Conservation (phyloP, 1,140 invertebrate species). For the Forficula auricularia region DNA sequence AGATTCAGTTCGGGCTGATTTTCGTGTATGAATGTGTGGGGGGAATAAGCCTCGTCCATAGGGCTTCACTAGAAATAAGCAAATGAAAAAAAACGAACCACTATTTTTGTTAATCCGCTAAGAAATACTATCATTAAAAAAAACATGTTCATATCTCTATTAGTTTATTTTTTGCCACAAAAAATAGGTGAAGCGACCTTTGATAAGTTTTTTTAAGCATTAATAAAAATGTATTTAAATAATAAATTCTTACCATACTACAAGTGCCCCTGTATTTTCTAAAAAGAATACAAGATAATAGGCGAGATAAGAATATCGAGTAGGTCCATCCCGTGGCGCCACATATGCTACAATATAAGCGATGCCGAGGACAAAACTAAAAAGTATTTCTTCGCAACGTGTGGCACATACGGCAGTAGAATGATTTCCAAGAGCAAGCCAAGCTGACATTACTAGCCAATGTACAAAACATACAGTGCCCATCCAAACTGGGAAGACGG, state of each 20-base stretch:
- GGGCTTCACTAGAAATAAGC: too few species aligned
- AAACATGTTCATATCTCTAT: too few species aligned
- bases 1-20: too few species aligned
- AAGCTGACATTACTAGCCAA: conserved; percentile 25
- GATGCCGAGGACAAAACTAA: conserved; percentile 25
- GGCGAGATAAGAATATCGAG: conserved; percentile 27
- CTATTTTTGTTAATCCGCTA: too few species aligned
- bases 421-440: conserved; percentile 24
- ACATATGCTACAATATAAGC: conserved; percentile 30
- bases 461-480: conserved; percentile 23
- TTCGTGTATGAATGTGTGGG: too few species aligned
- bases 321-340: conserved; percentile 28
- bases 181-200: too few species aligned
- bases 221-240: too few species aligned
- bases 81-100: too few species aligned
- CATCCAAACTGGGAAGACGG: conserved; percentile 25
- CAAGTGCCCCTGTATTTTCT: conserved; percentile 29
- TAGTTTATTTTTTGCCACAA: too few species aligned
- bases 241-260: conserved; percentile 28
- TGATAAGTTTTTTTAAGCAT: too few species aligned
- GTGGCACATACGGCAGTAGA: conserved; percentile 25
- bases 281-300: conserved; percentile 31
- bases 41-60: too few species aligned
- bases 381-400: conserved; percentile 27
- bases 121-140: too few species aligned